Conservation (phyloP, 2,113 vertebrate species). For the Zosterops japonicus region DNA sequence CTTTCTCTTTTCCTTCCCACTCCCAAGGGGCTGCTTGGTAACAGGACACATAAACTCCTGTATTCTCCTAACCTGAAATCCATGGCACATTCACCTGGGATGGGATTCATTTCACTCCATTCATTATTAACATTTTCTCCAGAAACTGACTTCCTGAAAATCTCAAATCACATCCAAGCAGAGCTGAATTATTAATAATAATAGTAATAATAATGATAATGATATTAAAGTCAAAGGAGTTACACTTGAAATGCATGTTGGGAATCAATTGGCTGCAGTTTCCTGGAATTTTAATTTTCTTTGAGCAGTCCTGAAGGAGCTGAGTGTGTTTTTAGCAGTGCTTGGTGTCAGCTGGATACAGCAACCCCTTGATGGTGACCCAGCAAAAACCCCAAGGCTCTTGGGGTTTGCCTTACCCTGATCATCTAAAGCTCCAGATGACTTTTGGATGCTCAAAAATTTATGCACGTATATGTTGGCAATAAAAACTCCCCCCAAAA, state of each 20-base stretch:
- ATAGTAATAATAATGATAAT: background rate
- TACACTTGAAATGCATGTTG: background rate
- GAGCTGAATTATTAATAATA: background rate
- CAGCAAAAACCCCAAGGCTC: background rate
- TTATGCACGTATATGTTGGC: background rate
- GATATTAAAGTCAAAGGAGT: background rate
- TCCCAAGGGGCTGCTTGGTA: background rate
- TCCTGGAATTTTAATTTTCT: background rate
- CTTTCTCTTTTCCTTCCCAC: background rate
- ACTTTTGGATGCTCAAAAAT: background rate
- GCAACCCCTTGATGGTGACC: background rate
- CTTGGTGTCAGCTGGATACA: background rate
- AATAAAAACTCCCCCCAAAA: background rate
- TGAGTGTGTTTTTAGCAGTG: background rate
- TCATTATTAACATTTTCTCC: background rate
- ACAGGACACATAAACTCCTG: background rate
- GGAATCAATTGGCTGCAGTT: background rate
- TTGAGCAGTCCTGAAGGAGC: background rate
- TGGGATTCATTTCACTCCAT: background rate
- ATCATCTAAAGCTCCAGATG: background rate
- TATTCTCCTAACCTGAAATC: background rate
- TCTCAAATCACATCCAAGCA: background rate
- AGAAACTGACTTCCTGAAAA: background rate
- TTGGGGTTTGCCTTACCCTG: background rate
- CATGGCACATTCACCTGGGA: background rate